Percentiles rank a stretch among this genome's conserved stretches.
These are phyloP conservation scores for Hylaea fasciaria DNA, from an alignment of 2,888 invertebrate species.

Conservation along the genomic window DNA sequence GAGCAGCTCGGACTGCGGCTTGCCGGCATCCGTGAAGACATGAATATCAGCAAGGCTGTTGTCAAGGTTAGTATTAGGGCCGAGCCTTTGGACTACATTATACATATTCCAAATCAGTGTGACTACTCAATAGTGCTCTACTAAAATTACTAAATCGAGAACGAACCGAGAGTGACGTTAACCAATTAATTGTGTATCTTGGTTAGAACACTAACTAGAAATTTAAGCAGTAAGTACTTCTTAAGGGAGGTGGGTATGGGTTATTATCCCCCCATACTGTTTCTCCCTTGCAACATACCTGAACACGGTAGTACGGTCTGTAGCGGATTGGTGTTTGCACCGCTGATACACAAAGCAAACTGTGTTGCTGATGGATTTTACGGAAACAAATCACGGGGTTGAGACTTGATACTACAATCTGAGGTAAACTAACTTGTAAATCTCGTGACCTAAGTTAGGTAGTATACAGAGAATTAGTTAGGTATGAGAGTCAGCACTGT, in stretches of 20 bases:
- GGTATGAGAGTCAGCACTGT: too few species aligned
- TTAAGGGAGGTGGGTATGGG: too few species aligned
- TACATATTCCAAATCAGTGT: background rate
- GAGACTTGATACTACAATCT: too few species aligned
- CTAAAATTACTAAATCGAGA: too few species aligned
- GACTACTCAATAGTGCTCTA: too few species aligned
- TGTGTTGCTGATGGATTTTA: constrained; percentile 24
- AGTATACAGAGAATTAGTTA: too few species aligned
- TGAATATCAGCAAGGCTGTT: constrained; percentile 1
- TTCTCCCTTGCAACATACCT: background rate
- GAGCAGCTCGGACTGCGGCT: constrained; percentile 7
- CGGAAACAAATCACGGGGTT: constrained; percentile 13
- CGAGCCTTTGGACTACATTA: background rate
- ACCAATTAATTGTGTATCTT: too few species aligned
- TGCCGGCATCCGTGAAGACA: constrained; percentile 7
- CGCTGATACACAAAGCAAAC: constrained; percentile 21
- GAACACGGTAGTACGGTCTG: constrained; percentile 1
- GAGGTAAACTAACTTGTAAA: too few species aligned
- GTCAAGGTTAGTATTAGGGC: background rate
- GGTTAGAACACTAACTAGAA: too few species aligned
- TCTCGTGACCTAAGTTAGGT: too few species aligned
- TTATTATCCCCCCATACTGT: background rate
- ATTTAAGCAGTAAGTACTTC: too few species aligned
- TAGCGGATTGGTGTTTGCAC: constrained; percentile 11
- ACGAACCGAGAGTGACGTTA: too few species aligned